Evolutionary conservation across 1,140 invertebrate genomes (phyloP), one percentile per base, ranked within the genome.

Genomic region (Meloidogyne hapla): DNA sequence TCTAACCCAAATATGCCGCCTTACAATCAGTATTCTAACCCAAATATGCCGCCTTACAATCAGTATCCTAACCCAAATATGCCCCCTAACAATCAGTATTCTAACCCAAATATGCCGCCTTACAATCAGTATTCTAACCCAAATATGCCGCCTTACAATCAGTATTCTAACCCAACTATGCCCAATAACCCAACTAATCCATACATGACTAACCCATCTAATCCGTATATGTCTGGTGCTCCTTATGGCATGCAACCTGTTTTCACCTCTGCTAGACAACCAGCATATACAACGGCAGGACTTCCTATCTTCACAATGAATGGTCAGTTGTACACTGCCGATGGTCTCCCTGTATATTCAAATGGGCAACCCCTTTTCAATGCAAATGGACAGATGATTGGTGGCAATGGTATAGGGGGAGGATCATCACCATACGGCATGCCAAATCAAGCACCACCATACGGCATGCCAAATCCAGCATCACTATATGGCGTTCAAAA

Each of bases 241-340:
- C 18, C n/a, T 18, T n/a, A 4, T 56, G 48, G 48, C 1, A 56
- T 56, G 48, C 18, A n/a, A 5, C 48, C 48, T n/a, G 48, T 13
- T 1, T 56, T 56, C 12, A 56, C 2, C n/a, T n/a, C 48, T n/a
- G n/a, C n/a, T 56, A 13, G 48, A 56, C 48, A 56, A n/a, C 48
- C 48, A 6, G 48, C 48, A n/a, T n/a, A n/a, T n/a, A 56, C 48
- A 56, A 56, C 18, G 4, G 18, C 18, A 56, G 48, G 48, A n/a
- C 48, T 56, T 56, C 48, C 48, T 21, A 56, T 56, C n/a, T 56
- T 56, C n/a, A 56, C 48, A n/a, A 56, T 56, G 48, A 56, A 56
- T 56, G 48, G 48, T n/a, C 12, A 15, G 18, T 56, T 56, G 6
- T 56, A 6, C 6, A 56, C 48, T 56, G 18, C 48, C 8, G 48